phyloP scores from a whole-genome alignment of 2,888 invertebrate species.

The Xanthorhoe designata region DNA sequence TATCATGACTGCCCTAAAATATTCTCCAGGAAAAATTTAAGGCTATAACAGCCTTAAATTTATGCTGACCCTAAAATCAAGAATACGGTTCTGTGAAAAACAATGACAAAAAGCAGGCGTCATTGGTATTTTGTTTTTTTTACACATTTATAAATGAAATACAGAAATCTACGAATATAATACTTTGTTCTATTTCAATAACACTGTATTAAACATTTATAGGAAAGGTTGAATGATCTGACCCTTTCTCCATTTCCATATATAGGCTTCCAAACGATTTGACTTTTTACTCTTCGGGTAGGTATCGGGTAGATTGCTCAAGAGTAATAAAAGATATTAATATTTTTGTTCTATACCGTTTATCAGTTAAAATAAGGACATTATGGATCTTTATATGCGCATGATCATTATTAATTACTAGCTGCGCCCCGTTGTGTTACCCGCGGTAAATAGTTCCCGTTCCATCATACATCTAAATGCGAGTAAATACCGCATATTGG shows the following conservation, averaged over 20 bases:
- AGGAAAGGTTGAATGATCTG: not conserved
- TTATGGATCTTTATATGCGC: not conserved
- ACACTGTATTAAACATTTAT: not conserved
- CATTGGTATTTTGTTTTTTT: slow-evolving; percentile 22
- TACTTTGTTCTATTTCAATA: not conserved
- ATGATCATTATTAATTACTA: too few relatives aligned
- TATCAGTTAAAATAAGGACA: not conserved
- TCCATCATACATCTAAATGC: too few relatives aligned
- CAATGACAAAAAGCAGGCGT: slow-evolving; percentile 1
- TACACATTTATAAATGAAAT: not conserved
- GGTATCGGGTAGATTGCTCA: not conserved
- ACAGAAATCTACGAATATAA: not conserved
- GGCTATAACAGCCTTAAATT: too few relatives aligned
- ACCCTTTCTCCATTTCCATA: not conserved
- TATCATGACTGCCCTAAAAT: too few relatives aligned
- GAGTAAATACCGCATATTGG: too few relatives aligned
- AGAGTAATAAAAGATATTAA: not conserved
- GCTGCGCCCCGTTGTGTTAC: too few relatives aligned
- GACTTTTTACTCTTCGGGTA: not conserved
- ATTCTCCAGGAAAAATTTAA: too few relatives aligned
- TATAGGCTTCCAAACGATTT: not conserved
- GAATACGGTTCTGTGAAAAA: not conserved
- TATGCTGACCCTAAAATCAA: not conserved
- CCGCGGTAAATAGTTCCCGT: too few relatives aligned
- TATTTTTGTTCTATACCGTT: not conserved